Evolutionary conservation across 2,888 invertebrate species (phyloP).

Genomic region (Tipula lateralis): DNA sequence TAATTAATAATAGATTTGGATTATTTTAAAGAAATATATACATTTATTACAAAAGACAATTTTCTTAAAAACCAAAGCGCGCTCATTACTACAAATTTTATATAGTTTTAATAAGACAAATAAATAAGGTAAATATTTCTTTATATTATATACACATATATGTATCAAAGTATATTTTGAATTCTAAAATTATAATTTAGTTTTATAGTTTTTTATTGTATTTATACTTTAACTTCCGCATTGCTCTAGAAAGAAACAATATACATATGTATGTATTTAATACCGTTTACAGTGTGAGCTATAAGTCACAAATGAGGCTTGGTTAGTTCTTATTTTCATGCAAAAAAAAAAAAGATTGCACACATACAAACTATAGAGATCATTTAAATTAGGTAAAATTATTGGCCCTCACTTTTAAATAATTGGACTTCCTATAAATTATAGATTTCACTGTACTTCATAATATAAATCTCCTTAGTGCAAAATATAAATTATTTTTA

Average conservation of each 20-base stretch:
- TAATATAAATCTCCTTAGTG: neutral
- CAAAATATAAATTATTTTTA: neutral
- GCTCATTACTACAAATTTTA: neutral
- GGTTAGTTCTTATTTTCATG: neutral
- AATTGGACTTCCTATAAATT: neutral
- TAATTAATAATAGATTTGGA: neutral
- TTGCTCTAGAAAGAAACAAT: slow-evolving; percentile 45
- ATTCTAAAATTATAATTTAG: slow-evolving; percentile 19
- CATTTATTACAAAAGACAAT: slow-evolving; percentile 14
- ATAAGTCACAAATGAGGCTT: neutral
- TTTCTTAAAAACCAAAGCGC: neutral
- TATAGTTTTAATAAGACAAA: slow-evolving; percentile 12
- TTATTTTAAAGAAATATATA: neutral
- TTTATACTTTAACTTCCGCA: slow-evolving; percentile 47
- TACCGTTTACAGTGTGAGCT: neutral
- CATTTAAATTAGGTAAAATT: neutral
- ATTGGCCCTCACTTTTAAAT: neutral
- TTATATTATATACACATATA: neutral
- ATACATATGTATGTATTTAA: neutral
- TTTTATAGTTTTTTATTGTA: slow-evolving; percentile 2
- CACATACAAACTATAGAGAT: neutral
- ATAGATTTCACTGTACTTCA: neutral
- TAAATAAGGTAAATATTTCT: slow-evolving; percentile 19
- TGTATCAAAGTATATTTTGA: neutral
- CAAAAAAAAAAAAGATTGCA: neutral